Evolutionary conservation across 2,113 vertebrate genomes (phyloP), one percentile per base, ranked within the genome.

Genomic region (Pardalotus punctatus): DNA sequence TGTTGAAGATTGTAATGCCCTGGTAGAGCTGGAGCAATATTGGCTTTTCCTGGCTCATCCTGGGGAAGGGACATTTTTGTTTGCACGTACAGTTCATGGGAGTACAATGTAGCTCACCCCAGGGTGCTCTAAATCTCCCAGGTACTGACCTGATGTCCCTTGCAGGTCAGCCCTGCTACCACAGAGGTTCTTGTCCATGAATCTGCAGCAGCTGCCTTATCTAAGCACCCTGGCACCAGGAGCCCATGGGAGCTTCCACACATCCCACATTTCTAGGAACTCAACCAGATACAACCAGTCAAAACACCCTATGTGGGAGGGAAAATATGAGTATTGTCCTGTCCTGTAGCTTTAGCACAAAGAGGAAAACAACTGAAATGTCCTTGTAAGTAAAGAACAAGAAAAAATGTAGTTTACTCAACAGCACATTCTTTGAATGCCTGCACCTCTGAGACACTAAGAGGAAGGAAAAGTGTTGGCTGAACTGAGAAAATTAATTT

Each of bases 301-400:
- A 92, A 93, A 95, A 88, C 43, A 88, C 43, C 28, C 14, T 29
- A 24, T 85, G 79, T 78, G 57, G 56, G 81, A 91, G 60, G n/a
- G 28, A 66, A 88, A 83, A 89, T 48, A 23, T 3, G 6, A 80
- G 13, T 57, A 40, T 81, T 86, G 42, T 83, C 82, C 64, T 70
- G 42, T 77, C 42, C 38, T 78, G 42, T 81, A 92, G 64, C 67
- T 86, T 78, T 78, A 83, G 80, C 51, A 71, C 71, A 81, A 86
- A 83, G 60, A 86, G 16, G 64, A 84, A 96, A 97, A 88, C 81
- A 95, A 90, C 67, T 58, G 45, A 83, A 93, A 79, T 69, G 56
- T 92, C 86, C 86, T 92, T 94, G 50, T 81, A 80, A 86, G 64
- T 88, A 74, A 71, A 78, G 64, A 88, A 51, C 12, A 66, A 72